These are phyloP conservation scores for Craseonycteris thonglongyai DNA, from an alignment of 2,113 vertebrate species.

Conservation along the genomic window DNA sequence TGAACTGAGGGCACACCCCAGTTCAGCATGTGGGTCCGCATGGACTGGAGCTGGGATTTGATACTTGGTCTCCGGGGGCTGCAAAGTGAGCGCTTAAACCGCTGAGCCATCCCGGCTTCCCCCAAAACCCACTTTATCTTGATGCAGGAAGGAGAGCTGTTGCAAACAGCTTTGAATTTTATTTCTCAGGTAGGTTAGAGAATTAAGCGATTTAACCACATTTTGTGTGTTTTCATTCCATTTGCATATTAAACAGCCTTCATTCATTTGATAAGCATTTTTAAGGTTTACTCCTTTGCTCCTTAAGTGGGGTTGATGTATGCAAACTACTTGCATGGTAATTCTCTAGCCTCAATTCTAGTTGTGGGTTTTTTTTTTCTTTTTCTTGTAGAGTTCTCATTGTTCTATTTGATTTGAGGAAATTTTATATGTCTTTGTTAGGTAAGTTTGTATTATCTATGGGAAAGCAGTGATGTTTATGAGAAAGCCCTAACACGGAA, in stretches of 20 bases:
- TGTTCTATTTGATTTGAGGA: not conserved
- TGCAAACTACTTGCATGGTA: not conserved
- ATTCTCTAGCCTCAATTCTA: not conserved
- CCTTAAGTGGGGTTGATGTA: not conserved
- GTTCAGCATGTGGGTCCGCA: too few species aligned
- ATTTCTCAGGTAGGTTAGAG: not conserved
- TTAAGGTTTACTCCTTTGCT: not conserved
- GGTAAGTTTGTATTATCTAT: constrained; percentile 4
- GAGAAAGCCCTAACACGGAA: not conserved
- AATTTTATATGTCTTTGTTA: constrained; percentile 43
- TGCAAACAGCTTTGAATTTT: not conserved
- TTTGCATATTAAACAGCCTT: not conserved
- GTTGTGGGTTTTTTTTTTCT: too few species aligned
- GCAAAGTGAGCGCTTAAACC: too few species aligned
- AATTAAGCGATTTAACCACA: not conserved
- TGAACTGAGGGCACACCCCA: too few species aligned
- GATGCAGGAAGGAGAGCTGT: not conserved
- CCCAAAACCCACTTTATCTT: not conserved
- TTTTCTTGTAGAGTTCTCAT: constrained; percentile 6
- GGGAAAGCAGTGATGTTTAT: constrained; percentile 32
- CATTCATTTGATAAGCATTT: not conserved
- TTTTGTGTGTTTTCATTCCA: not conserved
- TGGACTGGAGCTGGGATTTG: too few species aligned
- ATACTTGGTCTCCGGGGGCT: too few species aligned
- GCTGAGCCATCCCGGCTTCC: too few species aligned